Evolutionary conservation across 2,888 invertebrate species (phyloP), one percentile per base, ranked within the genome.

Genomic region (Ptilodon capucinus): DNA sequence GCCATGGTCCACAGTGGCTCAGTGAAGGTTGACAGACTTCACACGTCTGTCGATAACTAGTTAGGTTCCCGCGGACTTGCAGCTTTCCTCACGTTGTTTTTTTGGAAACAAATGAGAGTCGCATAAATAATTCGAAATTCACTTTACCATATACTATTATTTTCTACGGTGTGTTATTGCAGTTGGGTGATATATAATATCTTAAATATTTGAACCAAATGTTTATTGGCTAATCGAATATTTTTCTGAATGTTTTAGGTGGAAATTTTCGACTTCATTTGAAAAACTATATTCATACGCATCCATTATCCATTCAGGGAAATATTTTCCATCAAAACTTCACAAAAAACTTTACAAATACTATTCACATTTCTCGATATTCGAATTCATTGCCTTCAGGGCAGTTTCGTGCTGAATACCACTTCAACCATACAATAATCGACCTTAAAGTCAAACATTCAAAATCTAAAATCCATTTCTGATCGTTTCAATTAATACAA

Each of bases 331-430:
- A 61, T 60, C 57, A 61, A 48, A 64, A 71, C 57, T 64, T 64
- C 61, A n/a, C 48, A 44, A 57, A 68, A 11, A 4, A 60, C 66
- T 68, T 68, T 69, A 75, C n/a, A n/a, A n/a, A n/a, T n/a, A n/a
- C 73, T 70, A 72, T 68, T 70, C 72, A 66, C 62, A 60, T 66
- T 64, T 64, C 67, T 64, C 75, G 74, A 65, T 63, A 77, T 64
- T 68, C 65, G 67, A 70, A 65, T 76, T 74, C 67, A 70, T 65
- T 72, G 72, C 82, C 79, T 77, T 73, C 60, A 63, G 79, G 76
- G 72, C 71, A 68, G 64, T 76, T 70, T 68, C 68, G 62, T 71
- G 70, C 72, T 65, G 64, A 65, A 63, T 57, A 58, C 59, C 51
- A 42, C 52, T 9, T 50, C 28, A 50, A 38, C 48, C 60, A 60